Percentiles rank a stretch among this genome's conserved stretches.
Evolutionary conservation across 1,140 invertebrate species (phyloP).

Genomic region (Temnothorax nylanderi): DNA sequence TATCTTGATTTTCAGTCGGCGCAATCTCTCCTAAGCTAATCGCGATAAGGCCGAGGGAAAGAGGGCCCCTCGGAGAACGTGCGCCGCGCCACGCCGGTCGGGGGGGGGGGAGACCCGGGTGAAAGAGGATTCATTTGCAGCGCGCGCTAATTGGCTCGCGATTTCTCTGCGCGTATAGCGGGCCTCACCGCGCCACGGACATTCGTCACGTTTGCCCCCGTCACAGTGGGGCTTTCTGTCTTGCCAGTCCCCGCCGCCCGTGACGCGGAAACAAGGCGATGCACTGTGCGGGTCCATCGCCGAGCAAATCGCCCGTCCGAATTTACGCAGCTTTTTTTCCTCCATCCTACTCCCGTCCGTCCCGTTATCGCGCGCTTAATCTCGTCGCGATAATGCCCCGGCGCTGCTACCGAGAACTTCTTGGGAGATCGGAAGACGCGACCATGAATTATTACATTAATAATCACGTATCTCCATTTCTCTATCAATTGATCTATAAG

Average conservation of each 20-base stretch:
- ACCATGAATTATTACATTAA: conserved; percentile 4
- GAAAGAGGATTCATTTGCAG: conserved; percentile 54
- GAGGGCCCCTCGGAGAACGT: conserved; percentile 21
- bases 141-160: conserved; percentile 57
- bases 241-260: conserved; percentile 41
- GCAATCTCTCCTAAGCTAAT: conserved; percentile 54
- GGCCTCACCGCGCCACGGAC: conserved; percentile 46
- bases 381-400: conserved; percentile 45
- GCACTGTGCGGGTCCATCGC: conserved; percentile 79
- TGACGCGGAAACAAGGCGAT: conserved; percentile 70
- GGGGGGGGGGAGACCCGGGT: background rate
- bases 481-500: background rate
- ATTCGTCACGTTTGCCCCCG: conserved; percentile 55
- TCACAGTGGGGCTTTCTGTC: conserved; percentile 57
- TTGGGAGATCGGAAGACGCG: background rate
- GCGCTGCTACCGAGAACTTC: conserved; percentile 2
- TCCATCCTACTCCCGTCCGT: background rate
- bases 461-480: background rate
- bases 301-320: conserved; percentile 72
- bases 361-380: conserved; percentile 43
- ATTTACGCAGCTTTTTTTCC: conserved; percentile 44
- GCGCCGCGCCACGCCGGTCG: conserved; percentile 37
- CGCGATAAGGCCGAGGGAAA: conserved; percentile 53
- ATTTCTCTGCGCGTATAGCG: conserved; percentile 47
- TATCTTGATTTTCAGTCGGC: conserved; percentile 56